phyloP scores from a whole-genome alignment of 2,797 vertebrate genomes.

The Danio kyathit region DNA sequence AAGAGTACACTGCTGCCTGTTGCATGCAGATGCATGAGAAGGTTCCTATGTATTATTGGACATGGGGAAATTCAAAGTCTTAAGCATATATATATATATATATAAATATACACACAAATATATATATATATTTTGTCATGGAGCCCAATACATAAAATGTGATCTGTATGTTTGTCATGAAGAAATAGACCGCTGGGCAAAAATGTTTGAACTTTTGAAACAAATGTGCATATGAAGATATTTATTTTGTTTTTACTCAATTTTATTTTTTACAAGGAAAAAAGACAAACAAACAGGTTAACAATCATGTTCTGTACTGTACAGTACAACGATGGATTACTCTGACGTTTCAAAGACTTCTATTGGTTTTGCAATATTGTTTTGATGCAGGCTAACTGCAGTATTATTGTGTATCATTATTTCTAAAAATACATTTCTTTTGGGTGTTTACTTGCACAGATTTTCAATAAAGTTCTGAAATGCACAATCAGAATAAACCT shows the following conservation, averaged over 20 bases:
- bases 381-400: constrained; percentile 56
- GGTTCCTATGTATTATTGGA: constrained; percentile 65
- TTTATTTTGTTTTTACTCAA: constrained; percentile 59
- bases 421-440: constrained; percentile 61
- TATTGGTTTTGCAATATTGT: constrained; percentile 55
- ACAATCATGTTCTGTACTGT: constrained; percentile 59
- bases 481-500: constrained; percentile 64
- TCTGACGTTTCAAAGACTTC: constrained; percentile 46
- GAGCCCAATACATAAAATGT: constrained; percentile 62
- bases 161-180: constrained; percentile 65
- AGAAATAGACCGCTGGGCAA: constrained; percentile 61
- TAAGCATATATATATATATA: constrained; percentile 56
- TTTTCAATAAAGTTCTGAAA: constrained; percentile 72
- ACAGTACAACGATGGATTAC: constrained; percentile 44
- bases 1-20: constrained; percentile 67
- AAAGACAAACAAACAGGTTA: constrained; percentile 46
- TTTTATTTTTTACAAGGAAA: constrained; percentile 56
- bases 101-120: not conserved
- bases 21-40: constrained; percentile 71
- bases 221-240: constrained; percentile 66
- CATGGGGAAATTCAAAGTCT: constrained; percentile 67
- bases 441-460: constrained; percentile 73
- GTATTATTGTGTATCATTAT: constrained; percentile 64
- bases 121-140: constrained; percentile 60
- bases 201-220: constrained; percentile 62